A percentile compares a stretch with the other conserved stretches of the same genome.
These are phyloP conservation scores for Chaenocephalus aceratus DNA, from an alignment of 2,113 vertebrate genomes.

Conservation along the genomic window DNA sequence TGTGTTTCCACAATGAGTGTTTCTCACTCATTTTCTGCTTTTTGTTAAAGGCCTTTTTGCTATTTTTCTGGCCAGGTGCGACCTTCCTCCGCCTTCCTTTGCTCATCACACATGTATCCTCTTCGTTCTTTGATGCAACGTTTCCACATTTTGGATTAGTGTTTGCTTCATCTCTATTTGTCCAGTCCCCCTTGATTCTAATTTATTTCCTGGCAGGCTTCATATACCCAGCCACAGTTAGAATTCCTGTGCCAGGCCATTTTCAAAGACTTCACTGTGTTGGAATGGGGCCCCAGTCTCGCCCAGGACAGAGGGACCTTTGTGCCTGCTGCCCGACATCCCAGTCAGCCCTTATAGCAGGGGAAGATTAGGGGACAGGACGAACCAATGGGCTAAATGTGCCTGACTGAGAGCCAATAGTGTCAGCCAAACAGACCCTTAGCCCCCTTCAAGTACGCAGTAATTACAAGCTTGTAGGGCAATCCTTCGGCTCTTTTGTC, in stretches of 20 bases:
- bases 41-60: neutral
- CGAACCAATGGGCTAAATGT: slow-evolving; percentile 67
- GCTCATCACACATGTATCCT: neutral
- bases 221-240: slow-evolving; percentile 50
- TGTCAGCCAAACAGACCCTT: slow-evolving; percentile 75
- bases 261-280: slow-evolving; percentile 82
- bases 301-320: slow-evolving; percentile 80
- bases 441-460: slow-evolving; percentile 70
- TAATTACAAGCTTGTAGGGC: slow-evolving; percentile 82
- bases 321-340: slow-evolving; percentile 73
- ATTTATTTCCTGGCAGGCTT: slow-evolving; percentile 71
- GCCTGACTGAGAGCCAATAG: slow-evolving; percentile 70
- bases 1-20: slow-evolving; percentile 28
- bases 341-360: slow-evolving; percentile 60
- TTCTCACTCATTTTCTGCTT: neutral
- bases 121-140: slow-evolving; percentile 1
- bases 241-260: slow-evolving; percentile 66
- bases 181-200: slow-evolving; percentile 44
- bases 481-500: slow-evolving; percentile 72
- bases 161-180: slow-evolving; percentile 32
- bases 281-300: slow-evolving; percentile 72
- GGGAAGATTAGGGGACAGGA: slow-evolving; percentile 66
- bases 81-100: neutral
- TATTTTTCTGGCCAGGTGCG: slow-evolving; percentile 3
- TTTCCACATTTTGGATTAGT: slow-evolving; percentile 31